Evolutionary conservation across 2,888 invertebrate genomes (phyloP).

Genomic region (Scrobipalpa atriplicella): DNA sequence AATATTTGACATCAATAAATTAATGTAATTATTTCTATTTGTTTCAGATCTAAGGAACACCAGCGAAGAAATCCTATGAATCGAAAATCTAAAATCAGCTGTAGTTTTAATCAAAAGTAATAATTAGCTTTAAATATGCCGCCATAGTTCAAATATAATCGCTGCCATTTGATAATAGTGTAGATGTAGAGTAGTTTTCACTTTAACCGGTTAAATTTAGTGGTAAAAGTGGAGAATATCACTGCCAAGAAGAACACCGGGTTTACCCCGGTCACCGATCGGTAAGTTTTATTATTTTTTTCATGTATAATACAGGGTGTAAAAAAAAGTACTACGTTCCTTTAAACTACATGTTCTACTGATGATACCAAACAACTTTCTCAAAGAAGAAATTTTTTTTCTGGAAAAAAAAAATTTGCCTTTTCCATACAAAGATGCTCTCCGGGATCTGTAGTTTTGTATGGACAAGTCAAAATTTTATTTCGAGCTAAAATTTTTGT

Average conservation of each 20-base stretch:
- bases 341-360: no score
- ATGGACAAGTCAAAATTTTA: no score
- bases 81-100: constrained; percentile 37
- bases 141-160: constrained; percentile 32
- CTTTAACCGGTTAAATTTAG: constrained; percentile 41
- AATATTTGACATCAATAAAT: no score
- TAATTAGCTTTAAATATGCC: constrained; percentile 17
- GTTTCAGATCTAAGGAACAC: constrained; percentile 64
- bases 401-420: no score
- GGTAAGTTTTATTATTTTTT: constrained; percentile 51
- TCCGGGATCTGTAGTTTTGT: no score
- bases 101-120: constrained; percentile 9
- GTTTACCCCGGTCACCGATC: constrained; percentile 71
- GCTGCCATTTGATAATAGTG: constrained; percentile 44
- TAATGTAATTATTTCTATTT: constrained; percentile 41
- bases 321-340: no score
- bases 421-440: no score
- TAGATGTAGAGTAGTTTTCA: constrained; percentile 41
- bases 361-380: no score
- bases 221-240: constrained; percentile 72
- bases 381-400: no score
- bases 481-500: no score
- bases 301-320: no score
- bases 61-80: constrained; percentile 41
- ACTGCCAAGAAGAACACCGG: constrained; percentile 61